These are phyloP conservation scores for Anhinga rufa DNA, from an alignment of 2,113 vertebrate species.

Conservation along the genomic window DNA sequence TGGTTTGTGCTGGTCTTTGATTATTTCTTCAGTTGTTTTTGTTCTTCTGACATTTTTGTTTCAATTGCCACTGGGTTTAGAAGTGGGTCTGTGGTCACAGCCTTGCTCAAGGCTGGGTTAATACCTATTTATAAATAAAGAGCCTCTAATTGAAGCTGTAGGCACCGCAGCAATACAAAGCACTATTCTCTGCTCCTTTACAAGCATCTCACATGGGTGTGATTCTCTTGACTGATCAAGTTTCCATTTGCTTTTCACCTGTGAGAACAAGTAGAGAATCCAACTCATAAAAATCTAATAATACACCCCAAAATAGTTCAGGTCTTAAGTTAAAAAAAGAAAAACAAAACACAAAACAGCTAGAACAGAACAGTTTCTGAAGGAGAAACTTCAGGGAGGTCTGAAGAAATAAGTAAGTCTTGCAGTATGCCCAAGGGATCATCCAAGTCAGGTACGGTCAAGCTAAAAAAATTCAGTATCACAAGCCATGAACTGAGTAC, in stretches of 20 bases:
- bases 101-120: neutral
- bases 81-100: neutral
- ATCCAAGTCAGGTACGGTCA: neutral
- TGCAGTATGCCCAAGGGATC: neutral
- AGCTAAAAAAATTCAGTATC: neutral
- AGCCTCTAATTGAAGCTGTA: neutral
- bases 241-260: neutral
- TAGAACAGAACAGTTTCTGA: neutral
- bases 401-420: neutral
- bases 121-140: neutral
- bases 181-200: neutral
- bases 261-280: neutral
- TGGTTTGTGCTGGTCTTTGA: neutral
- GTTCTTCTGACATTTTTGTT: constrained; percentile 32
- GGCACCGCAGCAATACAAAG: neutral
- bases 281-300: neutral
- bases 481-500: neutral
- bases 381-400: neutral
- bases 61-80: neutral
- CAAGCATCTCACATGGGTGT: neutral
- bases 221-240: neutral
- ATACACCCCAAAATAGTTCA: neutral
- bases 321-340: neutral
- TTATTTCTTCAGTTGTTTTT: neutral
- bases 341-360: neutral